Conservation (phyloP, 2,888 invertebrate species). For the Brachyopa scutellaris region DNA sequence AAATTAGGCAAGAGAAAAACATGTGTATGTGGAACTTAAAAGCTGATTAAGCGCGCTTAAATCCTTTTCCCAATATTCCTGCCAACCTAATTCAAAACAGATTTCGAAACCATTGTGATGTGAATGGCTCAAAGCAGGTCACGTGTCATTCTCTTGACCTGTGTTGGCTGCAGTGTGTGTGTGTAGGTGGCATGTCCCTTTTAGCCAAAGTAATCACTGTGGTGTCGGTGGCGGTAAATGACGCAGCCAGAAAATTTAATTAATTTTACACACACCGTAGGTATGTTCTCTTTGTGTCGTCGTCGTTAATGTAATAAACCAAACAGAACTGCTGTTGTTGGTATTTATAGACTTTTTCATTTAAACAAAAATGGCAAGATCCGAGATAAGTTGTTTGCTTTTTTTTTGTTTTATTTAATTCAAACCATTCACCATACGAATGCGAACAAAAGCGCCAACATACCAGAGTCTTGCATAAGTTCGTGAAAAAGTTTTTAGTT, state of each 20-base stretch:
- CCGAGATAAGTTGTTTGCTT: conserved; percentile 33
- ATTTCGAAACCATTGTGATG: background rate
- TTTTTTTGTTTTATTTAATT: conserved; percentile 28
- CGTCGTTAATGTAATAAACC: conserved; percentile 21
- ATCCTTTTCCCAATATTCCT: background rate
- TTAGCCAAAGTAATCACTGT: background rate
- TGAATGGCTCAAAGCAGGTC: background rate
- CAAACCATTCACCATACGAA: conserved; percentile 13
- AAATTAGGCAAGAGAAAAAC: no score
- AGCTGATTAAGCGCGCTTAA: no score
- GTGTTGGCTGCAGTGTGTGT: no score
- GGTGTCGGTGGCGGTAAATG: background rate
- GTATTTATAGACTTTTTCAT: conserved; percentile 46
- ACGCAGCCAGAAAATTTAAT: conserved; percentile 12
- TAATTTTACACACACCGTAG: background rate
- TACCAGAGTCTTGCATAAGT: conserved; percentile 59
- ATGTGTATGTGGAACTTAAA: no score
- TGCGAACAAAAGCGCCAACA: conserved; percentile 42
- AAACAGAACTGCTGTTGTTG: background rate
- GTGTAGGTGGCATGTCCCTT: conserved; percentile 8
- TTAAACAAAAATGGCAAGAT: conserved; percentile 33
- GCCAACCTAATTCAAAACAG: background rate
- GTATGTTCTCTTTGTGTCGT: background rate
- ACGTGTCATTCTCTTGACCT: conserved; percentile 5
- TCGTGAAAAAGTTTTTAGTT: conserved; percentile 32